A percentile compares a stretch with the other conserved stretches of the same genome.
Conservation (phyloP, 2,888 invertebrate species). For the Biston betularia region DNA sequence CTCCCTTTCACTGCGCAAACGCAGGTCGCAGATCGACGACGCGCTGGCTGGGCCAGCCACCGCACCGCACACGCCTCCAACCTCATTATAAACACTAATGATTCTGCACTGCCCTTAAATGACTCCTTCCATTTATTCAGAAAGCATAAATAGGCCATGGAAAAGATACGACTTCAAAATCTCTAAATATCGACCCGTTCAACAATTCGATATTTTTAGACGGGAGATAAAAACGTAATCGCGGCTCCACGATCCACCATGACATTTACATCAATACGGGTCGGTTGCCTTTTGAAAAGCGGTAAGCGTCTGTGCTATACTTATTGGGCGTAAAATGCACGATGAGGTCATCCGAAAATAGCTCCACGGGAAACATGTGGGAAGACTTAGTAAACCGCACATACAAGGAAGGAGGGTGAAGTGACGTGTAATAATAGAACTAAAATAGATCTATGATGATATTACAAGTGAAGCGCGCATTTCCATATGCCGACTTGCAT, state of each 20-base stretch:
- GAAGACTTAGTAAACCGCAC: constrained; percentile 54
- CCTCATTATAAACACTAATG: constrained; percentile 23
- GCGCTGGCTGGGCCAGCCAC: constrained; percentile 65
- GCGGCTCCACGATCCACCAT: constrained; percentile 53
- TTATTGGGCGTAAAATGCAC: constrained; percentile 61
- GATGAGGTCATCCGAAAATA: constrained; percentile 73
- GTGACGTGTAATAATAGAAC: constrained; percentile 58
- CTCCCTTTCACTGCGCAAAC: constrained; percentile 77
- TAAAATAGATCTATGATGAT: constrained; percentile 56
- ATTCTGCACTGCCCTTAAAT: constrained; percentile 11
- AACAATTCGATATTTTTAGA: neutral
- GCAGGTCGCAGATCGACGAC: constrained; percentile 54
- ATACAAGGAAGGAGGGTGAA: constrained; percentile 59
- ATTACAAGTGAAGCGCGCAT: constrained; percentile 49
- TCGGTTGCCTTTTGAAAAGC: constrained; percentile 62
- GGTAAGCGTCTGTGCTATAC: constrained; percentile 54
- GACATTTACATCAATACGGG: constrained; percentile 68
- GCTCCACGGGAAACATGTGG: constrained; percentile 59
- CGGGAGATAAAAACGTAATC: constrained; percentile 50
- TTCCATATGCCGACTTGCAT: constrained; percentile 60
- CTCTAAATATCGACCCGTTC: constrained; percentile 50
- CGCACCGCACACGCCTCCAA: constrained; percentile 27
- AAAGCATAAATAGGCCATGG: neutral
- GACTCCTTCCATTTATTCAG: constrained; percentile 1
- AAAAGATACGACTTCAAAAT: constrained; percentile 1